Conservation (phyloP, 2,888 invertebrate genomes). For the Silvanus unidentatus region DNA sequence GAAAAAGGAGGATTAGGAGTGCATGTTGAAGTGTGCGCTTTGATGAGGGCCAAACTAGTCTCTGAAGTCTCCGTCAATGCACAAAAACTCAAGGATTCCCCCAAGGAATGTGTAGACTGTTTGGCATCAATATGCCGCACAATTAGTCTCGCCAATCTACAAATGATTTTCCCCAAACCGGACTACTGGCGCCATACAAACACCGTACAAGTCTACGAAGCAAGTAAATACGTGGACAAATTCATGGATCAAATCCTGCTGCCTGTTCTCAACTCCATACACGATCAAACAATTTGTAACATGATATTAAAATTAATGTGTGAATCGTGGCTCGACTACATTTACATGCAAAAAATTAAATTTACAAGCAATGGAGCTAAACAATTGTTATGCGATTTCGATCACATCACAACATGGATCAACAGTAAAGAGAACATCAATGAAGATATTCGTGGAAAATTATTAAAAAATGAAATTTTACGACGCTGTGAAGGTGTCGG, state of each 20-base stretch:
- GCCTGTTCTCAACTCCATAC: conserved; percentile 72
- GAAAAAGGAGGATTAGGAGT: conserved; percentile 56
- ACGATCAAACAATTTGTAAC: conserved; percentile 66
- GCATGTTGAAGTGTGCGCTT: conserved; percentile 73
- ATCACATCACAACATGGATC: conserved; percentile 72
- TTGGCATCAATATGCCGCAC: conserved; percentile 71
- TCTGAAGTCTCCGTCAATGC: conserved; percentile 74
- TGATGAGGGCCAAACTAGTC: conserved; percentile 73
- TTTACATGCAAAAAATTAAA: conserved; percentile 73
- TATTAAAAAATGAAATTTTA: conserved; percentile 59
- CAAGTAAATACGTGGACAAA: conserved; percentile 63
- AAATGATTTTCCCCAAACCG: conserved; percentile 71
- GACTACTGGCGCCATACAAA: conserved; percentile 57
- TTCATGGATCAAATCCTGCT: conserved; percentile 69
- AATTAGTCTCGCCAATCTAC: conserved; percentile 71
- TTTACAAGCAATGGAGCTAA: conserved; percentile 76
- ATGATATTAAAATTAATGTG: conserved; percentile 77
- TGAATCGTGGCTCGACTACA: conserved; percentile 83
- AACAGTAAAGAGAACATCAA: conserved; percentile 55
- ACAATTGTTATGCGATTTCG: conserved; percentile 76
- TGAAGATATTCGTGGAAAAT: conserved; percentile 51
- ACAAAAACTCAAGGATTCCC: conserved; percentile 57
- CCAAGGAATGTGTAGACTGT: conserved; percentile 64
- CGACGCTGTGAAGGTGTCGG: conserved; percentile 83
- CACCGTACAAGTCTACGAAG: conserved; percentile 45